Base-by-base conservation (phyloP, 1,140 invertebrate genomes). In the Brachionus koreanus region DNA sequence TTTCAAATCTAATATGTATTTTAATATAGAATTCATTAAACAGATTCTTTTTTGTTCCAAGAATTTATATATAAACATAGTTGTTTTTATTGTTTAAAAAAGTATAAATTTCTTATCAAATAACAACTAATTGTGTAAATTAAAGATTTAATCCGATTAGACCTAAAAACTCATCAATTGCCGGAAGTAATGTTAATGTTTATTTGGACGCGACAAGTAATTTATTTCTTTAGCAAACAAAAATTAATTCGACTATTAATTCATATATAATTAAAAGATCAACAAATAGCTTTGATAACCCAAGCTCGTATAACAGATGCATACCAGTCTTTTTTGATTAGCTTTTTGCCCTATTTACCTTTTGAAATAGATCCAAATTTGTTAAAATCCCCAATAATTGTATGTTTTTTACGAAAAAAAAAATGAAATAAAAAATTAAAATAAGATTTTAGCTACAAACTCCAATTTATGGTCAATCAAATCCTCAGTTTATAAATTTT, bases 401-500 rank as follows among this genome's bases (percentile, higher is more conserved):
- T 79, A 79, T 37, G n/a, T n/a, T n/a, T n/a, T n/a, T n/a, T n/a
- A 0, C 6, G 1, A 33, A 35, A 35, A 33, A 69, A 0, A 13
- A 65, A 19, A 2, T 42, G 23, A 72, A 19, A 39, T 63, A 25
- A n/a, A 49, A 29, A 43, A 23, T 39, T 39, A 83, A 65, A 52
- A 6, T 82, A 3, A 35, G 35, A 85, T 89, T 90, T 52, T 88
- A 94, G 90, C 93, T 94, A 85, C 89, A 92, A 84, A 90, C 93
- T 12, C 94, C 94, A 5, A 92, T 98, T 84, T 97, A 97, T 88
- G 95, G 95, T 72, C 92, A 92, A 29, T 91, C 91, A 84, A 91
- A 93, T 84, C 94, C 95, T 23, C 94, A 93, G 82, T 97, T 97
- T 86, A 96, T 94, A 2, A 94, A 97, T 88, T 98, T 97, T 88